A percentile compares a stretch with the other conserved stretches of the same genome.
Evolutionary conservation across 1,140 invertebrate species (phyloP).

Genomic region (Megalonaias nervosa): DNA sequence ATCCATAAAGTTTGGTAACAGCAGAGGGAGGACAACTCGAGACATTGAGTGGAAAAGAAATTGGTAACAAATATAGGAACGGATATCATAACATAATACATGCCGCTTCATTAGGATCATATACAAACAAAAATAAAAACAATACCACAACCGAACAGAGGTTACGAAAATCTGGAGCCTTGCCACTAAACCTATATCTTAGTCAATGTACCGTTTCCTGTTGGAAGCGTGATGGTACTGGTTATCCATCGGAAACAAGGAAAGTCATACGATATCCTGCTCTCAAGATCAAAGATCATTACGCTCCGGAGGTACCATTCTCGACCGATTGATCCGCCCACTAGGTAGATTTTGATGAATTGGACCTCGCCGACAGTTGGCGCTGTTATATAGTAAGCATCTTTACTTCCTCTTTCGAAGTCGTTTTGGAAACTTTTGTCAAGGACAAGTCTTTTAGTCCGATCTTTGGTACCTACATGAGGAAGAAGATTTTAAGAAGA

Average conservation of each 20-base stretch:
- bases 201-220: slow-evolving; percentile 21
- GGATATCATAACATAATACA: no score
- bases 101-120: no score
- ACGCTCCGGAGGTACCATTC: slow-evolving; percentile 29
- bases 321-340: slow-evolving; percentile 28
- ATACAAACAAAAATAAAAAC: no score
- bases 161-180: no score
- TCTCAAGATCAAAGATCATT: slow-evolving; percentile 23
- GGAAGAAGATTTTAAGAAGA: background rate
- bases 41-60: no score
- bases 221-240: slow-evolving; percentile 16
- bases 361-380: slow-evolving; percentile 26
- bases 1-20: no score
- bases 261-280: slow-evolving; percentile 14
- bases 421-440: slow-evolving; percentile 33
- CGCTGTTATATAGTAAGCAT: slow-evolving; percentile 26
- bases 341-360: slow-evolving; percentile 23
- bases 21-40: no score
- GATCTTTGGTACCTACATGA: slow-evolving; percentile 22
- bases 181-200: no score
- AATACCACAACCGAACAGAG: no score
- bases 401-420: slow-evolving; percentile 31
- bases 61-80: no score
- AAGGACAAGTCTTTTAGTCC: slow-evolving; percentile 20
- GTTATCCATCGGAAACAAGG: slow-evolving; percentile 27